Conservation (phyloP, 2,888 invertebrate species). For the Phasia obesa region DNA sequence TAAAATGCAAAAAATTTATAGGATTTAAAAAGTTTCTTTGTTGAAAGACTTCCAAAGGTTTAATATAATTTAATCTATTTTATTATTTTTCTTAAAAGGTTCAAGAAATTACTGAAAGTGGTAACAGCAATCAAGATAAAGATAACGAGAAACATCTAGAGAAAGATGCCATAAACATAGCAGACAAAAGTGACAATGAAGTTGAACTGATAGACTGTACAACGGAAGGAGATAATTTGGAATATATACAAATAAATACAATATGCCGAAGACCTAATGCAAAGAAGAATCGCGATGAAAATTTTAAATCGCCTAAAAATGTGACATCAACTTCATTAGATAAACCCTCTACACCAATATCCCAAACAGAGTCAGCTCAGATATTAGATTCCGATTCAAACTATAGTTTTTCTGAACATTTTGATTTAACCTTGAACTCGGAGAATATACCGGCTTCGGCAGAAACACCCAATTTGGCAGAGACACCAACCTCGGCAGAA, state of each 20-base stretch:
- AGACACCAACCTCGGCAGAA: background rate
- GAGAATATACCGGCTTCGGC: conserved; percentile 8
- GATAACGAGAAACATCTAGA: background rate
- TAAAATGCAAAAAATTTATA: no score
- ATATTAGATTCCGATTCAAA: conserved; percentile 81
- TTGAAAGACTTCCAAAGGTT: no score
- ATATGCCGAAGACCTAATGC: background rate
- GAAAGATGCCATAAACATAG: conserved; percentile 10
- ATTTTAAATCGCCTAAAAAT: conserved; percentile 68
- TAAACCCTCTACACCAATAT: background rate
- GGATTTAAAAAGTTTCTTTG: no score
- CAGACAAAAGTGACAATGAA: conserved; percentile 40
- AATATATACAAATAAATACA: conserved; percentile 43
- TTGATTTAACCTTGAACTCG: conserved; percentile 74
- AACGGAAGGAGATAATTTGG: conserved; percentile 7
- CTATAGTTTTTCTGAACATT: conserved; percentile 82
- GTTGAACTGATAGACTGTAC: conserved; percentile 30
- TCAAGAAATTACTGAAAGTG: conserved; percentile 73
- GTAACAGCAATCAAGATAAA: conserved; percentile 42
- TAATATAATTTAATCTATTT: no score
- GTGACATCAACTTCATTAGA: conserved; percentile 29
- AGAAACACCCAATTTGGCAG: background rate
- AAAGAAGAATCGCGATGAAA: background rate
- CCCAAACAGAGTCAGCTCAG: conserved; percentile 5
- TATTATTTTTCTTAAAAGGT: conserved; percentile 63